phyloP scores from a whole-genome alignment of 2,797 vertebrate genomes.

The Aphelocoma californica region DNA sequence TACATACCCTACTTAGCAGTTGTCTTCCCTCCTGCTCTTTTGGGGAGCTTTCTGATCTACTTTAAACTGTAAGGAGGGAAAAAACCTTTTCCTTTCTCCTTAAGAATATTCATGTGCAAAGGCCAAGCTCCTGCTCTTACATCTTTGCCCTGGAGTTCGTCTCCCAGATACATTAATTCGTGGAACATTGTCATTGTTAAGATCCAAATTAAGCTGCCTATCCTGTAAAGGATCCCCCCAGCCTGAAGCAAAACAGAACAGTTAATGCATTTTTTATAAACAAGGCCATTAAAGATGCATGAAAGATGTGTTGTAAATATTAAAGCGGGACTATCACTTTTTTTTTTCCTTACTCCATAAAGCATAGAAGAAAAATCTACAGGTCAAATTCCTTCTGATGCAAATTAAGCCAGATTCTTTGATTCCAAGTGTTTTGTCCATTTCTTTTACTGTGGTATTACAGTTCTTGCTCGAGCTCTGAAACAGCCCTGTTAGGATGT shows the following conservation, averaged over 20 bases:
- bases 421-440: neutral
- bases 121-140: neutral
- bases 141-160: neutral
- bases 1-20: neutral
- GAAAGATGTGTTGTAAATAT: conserved; percentile 50
- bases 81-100: neutral
- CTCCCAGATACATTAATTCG: neutral
- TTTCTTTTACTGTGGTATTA: neutral
- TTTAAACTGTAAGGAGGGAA: neutral
- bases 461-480: conserved; percentile 18
- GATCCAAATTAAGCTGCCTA: conserved; percentile 39
- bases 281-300: conserved; percentile 48
- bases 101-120: neutral
- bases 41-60: neutral
- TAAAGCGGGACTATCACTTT: neutral
- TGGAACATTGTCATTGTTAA: conserved; percentile 15
- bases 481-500: neutral
- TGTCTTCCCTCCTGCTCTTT: neutral
- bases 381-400: neutral
- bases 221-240: conserved; percentile 53
- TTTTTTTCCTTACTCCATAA: neutral
- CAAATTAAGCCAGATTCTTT: neutral
- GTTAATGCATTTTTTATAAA: conserved; percentile 73
- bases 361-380: conserved; percentile 14
- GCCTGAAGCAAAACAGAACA: conserved; percentile 57